Percentiles rank a stretch among this genome's conserved stretches.
Conservation (phyloP, 2,888 invertebrate species). For the Tenthredo scrophulariae region DNA sequence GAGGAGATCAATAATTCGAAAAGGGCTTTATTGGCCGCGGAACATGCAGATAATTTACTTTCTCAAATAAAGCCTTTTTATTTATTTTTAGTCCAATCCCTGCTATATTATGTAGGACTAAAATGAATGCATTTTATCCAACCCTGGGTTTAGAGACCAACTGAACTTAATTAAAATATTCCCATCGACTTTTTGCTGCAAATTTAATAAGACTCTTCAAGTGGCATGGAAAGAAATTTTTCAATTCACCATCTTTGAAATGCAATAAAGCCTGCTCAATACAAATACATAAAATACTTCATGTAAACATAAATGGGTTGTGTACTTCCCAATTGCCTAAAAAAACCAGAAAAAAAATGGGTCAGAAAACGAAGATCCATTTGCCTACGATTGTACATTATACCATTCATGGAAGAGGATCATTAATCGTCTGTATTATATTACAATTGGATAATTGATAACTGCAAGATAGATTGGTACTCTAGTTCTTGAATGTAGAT, state of each 20-base stretch:
- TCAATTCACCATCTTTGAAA: background rate
- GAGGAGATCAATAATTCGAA: background rate
- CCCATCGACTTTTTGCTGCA: conserved; percentile 9
- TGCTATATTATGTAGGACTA: background rate
- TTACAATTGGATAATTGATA: conserved; percentile 12
- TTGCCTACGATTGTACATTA: background rate
- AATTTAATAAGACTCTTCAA: conserved; percentile 4
- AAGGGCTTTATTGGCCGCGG: background rate
- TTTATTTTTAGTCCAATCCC: background rate
- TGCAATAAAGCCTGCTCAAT: background rate
- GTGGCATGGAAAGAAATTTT: background rate
- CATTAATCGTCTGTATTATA: background rate
- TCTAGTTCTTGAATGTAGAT: background rate
- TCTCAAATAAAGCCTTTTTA: background rate
- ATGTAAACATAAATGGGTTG: background rate
- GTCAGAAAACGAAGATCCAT: background rate
- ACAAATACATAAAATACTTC: background rate
- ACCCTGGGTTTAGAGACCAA: conserved; percentile 13
- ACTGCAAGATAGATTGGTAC: background rate
- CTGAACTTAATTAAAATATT: conserved; percentile 33
- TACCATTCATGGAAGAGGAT: background rate
- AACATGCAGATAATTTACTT: background rate
- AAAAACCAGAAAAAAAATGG: too few relatives aligned
- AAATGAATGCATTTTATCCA: background rate
- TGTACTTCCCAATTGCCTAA: background rate